Base-by-base conservation (phyloP, 2,797 vertebrate species). In the Gambusia yucatana region DNA sequence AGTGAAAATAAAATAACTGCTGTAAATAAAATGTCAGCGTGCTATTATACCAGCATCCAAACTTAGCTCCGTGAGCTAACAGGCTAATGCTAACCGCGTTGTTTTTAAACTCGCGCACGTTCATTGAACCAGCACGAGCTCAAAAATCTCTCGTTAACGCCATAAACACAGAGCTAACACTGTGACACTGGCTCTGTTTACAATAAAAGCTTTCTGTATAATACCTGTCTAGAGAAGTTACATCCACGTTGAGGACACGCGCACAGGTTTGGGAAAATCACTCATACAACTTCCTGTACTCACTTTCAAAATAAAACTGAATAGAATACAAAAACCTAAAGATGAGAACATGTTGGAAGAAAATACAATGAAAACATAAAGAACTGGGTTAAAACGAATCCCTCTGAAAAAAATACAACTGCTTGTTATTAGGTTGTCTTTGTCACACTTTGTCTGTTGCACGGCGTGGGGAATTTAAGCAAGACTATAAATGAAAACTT, bases 231-330 rank as follows among this genome's bases (percentile, higher is more conserved):
- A 33, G 39, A 71, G 25, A 39, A 11, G 30, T 39, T 43, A 6
- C 16, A 10, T 48, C 46, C 25, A 44, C n/a, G 61, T 8, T 48
- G 44, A 10, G 10, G 6, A 3, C 9, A 63, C 46, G 6, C 5
- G 3, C 3, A 28, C 14, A 28, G 46, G n/a, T 39, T 41, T 30
- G 17, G 17, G 14, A 10, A 6, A 33, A 28, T 44, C 50, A 57
- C 22, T 25, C 10, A 16, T 0, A 2, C 5, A 4, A 57, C 22
- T 78, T 78, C 77, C 77, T 20, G 16, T 65, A 0, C 20, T 17
- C 6, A 22, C 71, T 30, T 73, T 73, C 71, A 78, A 65, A 78
- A 73, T 78, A 78, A 78, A 52, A 30, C n/a, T 30, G 1, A 28
- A 59, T 59, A 11, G 14, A 28, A 57, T 28, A 13, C 3, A 11